Evolutionary conservation across 2,888 invertebrate genomes (phyloP).

Genomic region (Galeruca laticollis): DNA sequence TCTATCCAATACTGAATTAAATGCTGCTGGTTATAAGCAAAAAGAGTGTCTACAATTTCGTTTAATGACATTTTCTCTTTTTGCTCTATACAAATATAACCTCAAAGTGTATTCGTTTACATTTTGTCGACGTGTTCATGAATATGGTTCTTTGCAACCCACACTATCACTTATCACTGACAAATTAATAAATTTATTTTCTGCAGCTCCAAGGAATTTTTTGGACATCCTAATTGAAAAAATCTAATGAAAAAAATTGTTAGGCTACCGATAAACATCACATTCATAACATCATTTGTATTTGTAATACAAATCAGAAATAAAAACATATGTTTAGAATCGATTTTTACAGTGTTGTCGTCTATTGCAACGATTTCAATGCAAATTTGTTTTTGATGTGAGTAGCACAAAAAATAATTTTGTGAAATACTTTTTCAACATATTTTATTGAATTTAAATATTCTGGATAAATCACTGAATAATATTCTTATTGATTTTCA

Average conservation of each 20-base stretch:
- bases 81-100: conserved; percentile 19
- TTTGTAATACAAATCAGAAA: background rate
- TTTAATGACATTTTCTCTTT: conserved; percentile 47
- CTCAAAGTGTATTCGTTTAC: conserved; percentile 22
- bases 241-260: background rate
- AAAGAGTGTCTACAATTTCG: conserved; percentile 47
- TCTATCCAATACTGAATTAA: conserved; percentile 54
- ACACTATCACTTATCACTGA: conserved; percentile 33
- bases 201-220: background rate
- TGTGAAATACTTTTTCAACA: no score
- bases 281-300: background rate
- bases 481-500: no score
- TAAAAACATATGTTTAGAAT: background rate
- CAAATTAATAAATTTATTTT: conserved; percentile 12
- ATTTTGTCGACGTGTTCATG: conserved; percentile 36
- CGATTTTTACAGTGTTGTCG: no score
- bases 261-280: background rate
- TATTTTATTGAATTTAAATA: no score
- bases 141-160: conserved; percentile 38
- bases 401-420: no score
- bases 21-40: conserved; percentile 52
- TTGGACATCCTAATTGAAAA: conserved; percentile 14
- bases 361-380: no score
- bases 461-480: no score
- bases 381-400: no score